These are phyloP conservation scores for Hecatera dysodea DNA, from an alignment of 2,888 invertebrate species.

Conservation along the genomic window DNA sequence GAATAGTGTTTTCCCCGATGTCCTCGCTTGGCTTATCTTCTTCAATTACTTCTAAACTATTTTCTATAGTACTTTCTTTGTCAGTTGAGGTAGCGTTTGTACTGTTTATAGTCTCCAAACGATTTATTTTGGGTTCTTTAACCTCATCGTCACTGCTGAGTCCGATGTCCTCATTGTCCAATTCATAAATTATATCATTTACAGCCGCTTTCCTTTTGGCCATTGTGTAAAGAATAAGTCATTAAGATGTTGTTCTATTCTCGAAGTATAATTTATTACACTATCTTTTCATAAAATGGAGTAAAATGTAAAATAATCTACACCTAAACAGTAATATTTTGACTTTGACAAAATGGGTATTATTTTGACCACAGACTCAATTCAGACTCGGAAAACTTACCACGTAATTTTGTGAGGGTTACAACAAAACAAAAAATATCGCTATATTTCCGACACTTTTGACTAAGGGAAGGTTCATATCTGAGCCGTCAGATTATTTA, in stretches of 20 bases:
- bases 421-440: no score
- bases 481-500: no score
- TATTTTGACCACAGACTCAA: constrained; percentile 56
- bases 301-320: constrained; percentile 20
- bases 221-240: constrained; percentile 72
- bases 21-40: constrained; percentile 71
- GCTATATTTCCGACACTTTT: no score
- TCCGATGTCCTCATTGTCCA: constrained; percentile 87
- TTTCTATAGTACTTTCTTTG: constrained; percentile 69
- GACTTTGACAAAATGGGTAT: constrained; percentile 34
- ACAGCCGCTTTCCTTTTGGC: constrained; percentile 86
- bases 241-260: constrained; percentile 37
- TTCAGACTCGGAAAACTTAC: no score
- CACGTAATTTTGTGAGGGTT: no score
- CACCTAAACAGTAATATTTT: constrained; percentile 27
- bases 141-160: constrained; percentile 86
- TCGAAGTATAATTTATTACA: constrained; percentile 10
- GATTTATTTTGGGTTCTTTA: constrained; percentile 81
- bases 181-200: constrained; percentile 88
- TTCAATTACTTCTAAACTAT: constrained; percentile 59
- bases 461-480: no score
- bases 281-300: constrained; percentile 18
- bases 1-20: constrained; percentile 59
- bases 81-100: constrained; percentile 61
- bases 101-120: constrained; percentile 67